A percentile compares a stretch with the other conserved stretches of the same genome.
phyloP scores from a whole-genome alignment of 2,888 invertebrate species.

The Troides helena region DNA sequence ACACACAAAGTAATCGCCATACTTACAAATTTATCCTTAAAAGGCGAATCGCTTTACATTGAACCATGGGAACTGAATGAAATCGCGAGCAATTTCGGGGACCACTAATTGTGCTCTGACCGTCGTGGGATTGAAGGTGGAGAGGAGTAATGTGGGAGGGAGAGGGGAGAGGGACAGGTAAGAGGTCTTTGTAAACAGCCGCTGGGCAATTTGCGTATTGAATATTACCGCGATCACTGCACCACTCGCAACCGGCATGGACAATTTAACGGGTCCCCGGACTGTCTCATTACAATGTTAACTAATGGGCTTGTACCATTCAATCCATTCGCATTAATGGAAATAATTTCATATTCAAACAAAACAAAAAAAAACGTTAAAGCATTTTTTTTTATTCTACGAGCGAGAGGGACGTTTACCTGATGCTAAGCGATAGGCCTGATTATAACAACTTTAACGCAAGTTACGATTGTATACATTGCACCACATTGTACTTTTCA shows the following conservation, averaged over 20 bases:
- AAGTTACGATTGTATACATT: too few relatives aligned
- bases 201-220: conserved; percentile 67
- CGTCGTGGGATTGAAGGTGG: conserved; percentile 29
- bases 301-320: conserved; percentile 14
- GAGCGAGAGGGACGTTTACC: too few relatives aligned
- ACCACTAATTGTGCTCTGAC: conserved; percentile 48
- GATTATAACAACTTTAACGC: too few relatives aligned
- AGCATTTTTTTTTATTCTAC: too few relatives aligned
- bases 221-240: conserved; percentile 55
- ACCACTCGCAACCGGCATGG: conserved; percentile 14
- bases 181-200: conserved; percentile 63
- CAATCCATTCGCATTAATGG: background rate
- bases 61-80: conserved; percentile 35
- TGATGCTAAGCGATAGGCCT: too few relatives aligned
- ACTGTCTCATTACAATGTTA: conserved; percentile 26
- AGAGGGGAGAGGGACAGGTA: conserved; percentile 23
- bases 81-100: conserved; percentile 49
- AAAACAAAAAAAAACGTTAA: too few relatives aligned
- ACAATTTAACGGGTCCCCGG: conserved; percentile 15
- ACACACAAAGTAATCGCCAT: too few relatives aligned
- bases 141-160: background rate
- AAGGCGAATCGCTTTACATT: conserved; percentile 22
- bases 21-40: background rate
- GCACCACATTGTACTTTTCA: too few relatives aligned
- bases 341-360: too few relatives aligned